phyloP scores from a whole-genome alignment of 2,888 invertebrate species.

The Molanna angustata region DNA sequence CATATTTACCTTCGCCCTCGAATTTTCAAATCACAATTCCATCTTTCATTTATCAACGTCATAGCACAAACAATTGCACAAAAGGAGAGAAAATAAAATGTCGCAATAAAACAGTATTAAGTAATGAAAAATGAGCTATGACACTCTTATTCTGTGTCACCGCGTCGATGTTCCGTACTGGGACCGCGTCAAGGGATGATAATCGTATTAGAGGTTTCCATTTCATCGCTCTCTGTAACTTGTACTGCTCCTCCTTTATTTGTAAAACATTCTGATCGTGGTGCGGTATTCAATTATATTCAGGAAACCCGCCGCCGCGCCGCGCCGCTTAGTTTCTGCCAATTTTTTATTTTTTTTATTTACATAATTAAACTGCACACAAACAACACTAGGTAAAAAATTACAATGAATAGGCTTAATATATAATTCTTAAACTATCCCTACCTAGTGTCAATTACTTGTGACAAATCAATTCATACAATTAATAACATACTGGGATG shows the following conservation, averaged over 20 bases:
- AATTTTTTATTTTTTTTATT: too few relatives aligned
- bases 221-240: slow-evolving; percentile 24
- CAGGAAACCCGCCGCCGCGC: slow-evolving; percentile 6
- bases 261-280: slow-evolving; percentile 10
- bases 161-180: slow-evolving; percentile 7
- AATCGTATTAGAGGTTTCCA: slow-evolving; percentile 30
- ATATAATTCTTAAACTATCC: too few relatives aligned
- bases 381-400: too few relatives aligned
- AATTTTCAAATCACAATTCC: too few relatives aligned
- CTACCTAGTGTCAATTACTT: too few relatives aligned
- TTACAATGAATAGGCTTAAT: too few relatives aligned
- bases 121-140: slow-evolving; percentile 21
- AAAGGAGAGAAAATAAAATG: slow-evolving; percentile 9
- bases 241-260: slow-evolving; percentile 16
- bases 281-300: slow-evolving; percentile 15
- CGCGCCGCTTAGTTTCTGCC: not conserved
- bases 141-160: slow-evolving; percentile 16
- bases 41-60: slow-evolving; percentile 5
- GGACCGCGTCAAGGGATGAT: slow-evolving; percentile 12
- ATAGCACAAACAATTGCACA: not conserved
- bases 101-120: slow-evolving; percentile 13
- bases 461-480: too few relatives aligned
- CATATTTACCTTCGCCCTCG: too few relatives aligned
- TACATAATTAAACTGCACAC: too few relatives aligned
- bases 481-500: too few relatives aligned